Base-by-base conservation (phyloP, 2,888 invertebrate species). In the Harmothoe impar region DNA sequence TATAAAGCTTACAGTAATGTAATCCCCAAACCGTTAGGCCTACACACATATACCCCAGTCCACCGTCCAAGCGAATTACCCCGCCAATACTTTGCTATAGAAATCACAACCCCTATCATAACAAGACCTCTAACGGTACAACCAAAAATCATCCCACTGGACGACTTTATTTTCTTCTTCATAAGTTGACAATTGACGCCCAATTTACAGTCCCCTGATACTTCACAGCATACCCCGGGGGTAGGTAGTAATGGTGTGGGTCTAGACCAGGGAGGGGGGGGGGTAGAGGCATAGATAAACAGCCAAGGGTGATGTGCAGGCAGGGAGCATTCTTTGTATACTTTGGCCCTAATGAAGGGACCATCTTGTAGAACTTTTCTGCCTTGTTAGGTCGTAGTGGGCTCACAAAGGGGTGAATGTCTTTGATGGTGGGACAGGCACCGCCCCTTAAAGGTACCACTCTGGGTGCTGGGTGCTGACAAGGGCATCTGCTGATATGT, bases 301-400 rank as follows among this genome's bases (percentile, higher is more conserved):
- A 72, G 72, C 29, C 29, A 15, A 15, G 72, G 72, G 72, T 72
- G 72, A 72, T n/a, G 72, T n/a, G 15, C 72, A 29, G 25, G 72
- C 72, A 15, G 72, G 29, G 72, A 72, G 72, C 72, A 29, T 23
- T 23, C 72, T 29, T 72, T 72, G 72, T 72, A 72, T 15, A 29
- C 29, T 15, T 25, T 29, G n/a, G 25, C 17, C 25, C 31, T 72
- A 72, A 72, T 72, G 72, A 72, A 29, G 72, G 29, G 29, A 72
- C 72, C 72, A 72, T 72, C 72, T 72, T 72, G 72, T 72, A 3
- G 72, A 15, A 15, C 72, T 72, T 25, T 72, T 72, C 72, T 72
- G 72, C 72, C 72, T 72, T 25, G 72, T 72, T 72, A 29, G 72
- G 72, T 20, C 23, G 62, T 62, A 62, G 62, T 3, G 62, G 62